Conservation (phyloP, 2,888 invertebrate species). For the Melanchra persicariae region DNA sequence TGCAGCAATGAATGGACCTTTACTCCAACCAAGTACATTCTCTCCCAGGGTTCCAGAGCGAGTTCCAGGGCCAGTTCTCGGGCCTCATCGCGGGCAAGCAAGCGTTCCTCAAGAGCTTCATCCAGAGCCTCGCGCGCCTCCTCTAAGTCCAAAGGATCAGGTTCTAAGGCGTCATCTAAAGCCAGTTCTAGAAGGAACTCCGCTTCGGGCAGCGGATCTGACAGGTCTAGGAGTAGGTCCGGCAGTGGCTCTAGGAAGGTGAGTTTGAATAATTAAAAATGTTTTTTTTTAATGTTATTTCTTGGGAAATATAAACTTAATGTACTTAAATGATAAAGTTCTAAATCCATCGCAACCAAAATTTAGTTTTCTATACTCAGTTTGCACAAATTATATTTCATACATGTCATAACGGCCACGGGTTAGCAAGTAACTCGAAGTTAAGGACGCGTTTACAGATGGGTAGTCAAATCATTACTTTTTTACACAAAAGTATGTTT, state of each 20-base stretch:
- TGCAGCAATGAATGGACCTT: no score
- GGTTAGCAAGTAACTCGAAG: no score
- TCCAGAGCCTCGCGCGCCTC: slow-evolving; percentile 70
- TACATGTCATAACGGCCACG: no score
- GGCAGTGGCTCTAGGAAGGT: slow-evolving; percentile 84
- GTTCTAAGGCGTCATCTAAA: slow-evolving; percentile 80
- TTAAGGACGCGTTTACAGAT: no score
- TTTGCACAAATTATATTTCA: no score
- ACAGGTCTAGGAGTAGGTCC: slow-evolving; percentile 83
- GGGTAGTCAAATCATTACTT: no score
- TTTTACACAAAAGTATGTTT: no score
- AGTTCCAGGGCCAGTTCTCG: slow-evolving; percentile 83
- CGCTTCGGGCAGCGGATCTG: slow-evolving; percentile 80
- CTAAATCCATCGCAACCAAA: not conserved
- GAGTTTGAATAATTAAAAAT: slow-evolving; percentile 28
- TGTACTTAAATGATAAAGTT: not conserved
- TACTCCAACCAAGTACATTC: no score
- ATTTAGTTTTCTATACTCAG: no score
- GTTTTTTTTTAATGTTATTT: not conserved
- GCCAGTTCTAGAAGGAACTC: slow-evolving; percentile 81
- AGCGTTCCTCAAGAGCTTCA: slow-evolving; percentile 72
- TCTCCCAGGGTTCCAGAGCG: slow-evolving; percentile 78
- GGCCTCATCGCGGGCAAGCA: slow-evolving; percentile 73
- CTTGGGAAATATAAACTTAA: not conserved
- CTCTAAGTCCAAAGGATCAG: slow-evolving; percentile 76